These are phyloP conservation scores for Homarus americanus DNA, from an alignment of 1,140 invertebrate genomes.

Conservation along the genomic window DNA sequence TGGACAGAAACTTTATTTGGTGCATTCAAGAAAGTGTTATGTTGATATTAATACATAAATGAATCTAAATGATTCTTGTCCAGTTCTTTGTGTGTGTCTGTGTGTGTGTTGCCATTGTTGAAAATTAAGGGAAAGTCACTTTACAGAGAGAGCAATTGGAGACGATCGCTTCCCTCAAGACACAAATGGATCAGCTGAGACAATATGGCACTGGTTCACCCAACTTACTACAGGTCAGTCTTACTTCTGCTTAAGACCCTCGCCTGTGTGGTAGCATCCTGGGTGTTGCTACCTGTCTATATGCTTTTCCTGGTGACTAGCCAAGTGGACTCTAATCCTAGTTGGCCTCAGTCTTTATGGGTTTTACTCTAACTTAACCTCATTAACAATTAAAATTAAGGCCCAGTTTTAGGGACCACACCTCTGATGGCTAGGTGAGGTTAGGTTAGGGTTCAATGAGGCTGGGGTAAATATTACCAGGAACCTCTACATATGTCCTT, in stretches of 20 bases:
- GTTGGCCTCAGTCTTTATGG: background rate
- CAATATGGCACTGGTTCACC: background rate
- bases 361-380: background rate
- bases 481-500: too few relatives aligned
- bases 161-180: conserved; percentile 1
- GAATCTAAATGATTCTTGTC: background rate
- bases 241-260: background rate
- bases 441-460: too few relatives aligned
- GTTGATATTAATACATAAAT: background rate
- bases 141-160: conserved; percentile 44
- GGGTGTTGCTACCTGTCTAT: background rate
- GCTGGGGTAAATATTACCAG: too few relatives aligned
- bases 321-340: background rate
- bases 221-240: background rate
- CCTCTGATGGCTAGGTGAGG: too few relatives aligned
- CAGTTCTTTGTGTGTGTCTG: background rate
- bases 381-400: background rate
- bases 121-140: background rate
- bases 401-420: too few relatives aligned
- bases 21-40: background rate
- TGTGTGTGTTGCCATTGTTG: background rate
- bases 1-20: too few relatives aligned
- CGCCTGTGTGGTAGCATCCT: too few relatives aligned
- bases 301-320: background rate
- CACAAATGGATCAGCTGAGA: conserved; percentile 22